Base-by-base conservation (phyloP, 2,113 vertebrate species). In the Neogobius melanostomus region DNA sequence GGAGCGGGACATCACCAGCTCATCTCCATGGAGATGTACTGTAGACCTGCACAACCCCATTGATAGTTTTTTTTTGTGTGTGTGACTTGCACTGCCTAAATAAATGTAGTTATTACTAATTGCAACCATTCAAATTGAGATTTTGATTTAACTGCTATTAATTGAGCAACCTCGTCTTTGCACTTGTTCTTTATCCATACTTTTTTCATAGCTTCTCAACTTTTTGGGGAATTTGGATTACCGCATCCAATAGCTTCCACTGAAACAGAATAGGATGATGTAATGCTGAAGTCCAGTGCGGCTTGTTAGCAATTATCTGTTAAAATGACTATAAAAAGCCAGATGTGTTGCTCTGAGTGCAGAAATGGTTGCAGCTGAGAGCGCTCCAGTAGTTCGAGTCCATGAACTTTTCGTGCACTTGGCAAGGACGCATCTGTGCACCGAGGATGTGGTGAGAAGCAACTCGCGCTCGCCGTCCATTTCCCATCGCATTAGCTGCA, bases 401-500 rank as follows among this genome's bases (percentile, higher is more conserved):
- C 80, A 1, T 67, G 48, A 75, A 79, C 51, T 53, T 76, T 72
- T 52, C 44, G 69, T 71, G 66, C 43, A 2, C 76, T 77, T 85
- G 82, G 77, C 78, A 74, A 56, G 21, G 45, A 44, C 6, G 46
- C 44, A n/a, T 43, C n/a, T 28, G 56, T 21, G 76, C 62, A 48
- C 66, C 68, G 76, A 79, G 77, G 80, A 61, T 75, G 82, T 64
- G 79, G 61, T 72, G 48, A 57, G 66, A 68, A 49, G 17, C 9
- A 9, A 54, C 57, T 74, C 61, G 56, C 14, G n/a, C 44, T 21
- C 42, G 53, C 36, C 47, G 65, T 53, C 72, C 63, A 59, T 44
- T 61, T 50, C 57, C 56, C 36, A 50, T 74, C 17, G 6, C 7
- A 21, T 7, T 21, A 42, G 16, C 6, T 14, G 14, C 1, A 36